Evolutionary conservation across 2,888 invertebrate genomes (phyloP), one percentile per base, ranked within the genome.

Genomic region (Epistrophe eligans): DNA sequence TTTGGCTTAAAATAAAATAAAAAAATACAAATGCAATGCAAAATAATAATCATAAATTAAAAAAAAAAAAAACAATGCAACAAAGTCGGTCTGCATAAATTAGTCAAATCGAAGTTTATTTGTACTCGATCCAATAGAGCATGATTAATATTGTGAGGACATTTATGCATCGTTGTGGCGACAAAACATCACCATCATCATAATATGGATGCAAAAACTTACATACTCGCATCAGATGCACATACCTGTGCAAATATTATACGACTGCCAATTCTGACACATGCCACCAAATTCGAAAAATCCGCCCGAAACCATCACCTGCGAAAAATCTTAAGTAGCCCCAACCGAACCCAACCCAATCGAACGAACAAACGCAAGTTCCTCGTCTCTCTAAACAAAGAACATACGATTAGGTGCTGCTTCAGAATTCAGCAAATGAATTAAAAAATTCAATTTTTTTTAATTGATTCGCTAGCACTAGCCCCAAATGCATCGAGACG

Each of bases 391-490:
- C 62, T 35, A 73, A 70, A 80, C 84, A 85, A 85, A 77, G 84
- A 32, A 45, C 72, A 32, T 32, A 45, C 57, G 40, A 74, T 87
- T 87, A 87, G 87, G 72, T 73, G 60, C 43, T 72, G 35, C 35
- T 52, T 70, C 55, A 70, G 62, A 45, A 64, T 38, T 62, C 70
- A 77, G 48, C 77, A 77, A 60, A 64, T 48, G 32, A 50, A 74
- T 40, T 32, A 38, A 62, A 60, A 57, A 45, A 64, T 43, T 48
- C 11, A 48, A 67, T 43, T 70, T 70, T 55, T 55, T 77, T 84
- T 83, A 84, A 84, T 84, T 84, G 84, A 84, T 84, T 84, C 76
- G 84, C 84, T 58, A 62, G 43, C 62, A 79, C 84, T 79, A 84
- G 64, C 74, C 66, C 62, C 79, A 80, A 84, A 84, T 79, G 84